Conservation (phyloP, 2,797 vertebrate species). For the Brachyrhaphis roseni region DNA sequence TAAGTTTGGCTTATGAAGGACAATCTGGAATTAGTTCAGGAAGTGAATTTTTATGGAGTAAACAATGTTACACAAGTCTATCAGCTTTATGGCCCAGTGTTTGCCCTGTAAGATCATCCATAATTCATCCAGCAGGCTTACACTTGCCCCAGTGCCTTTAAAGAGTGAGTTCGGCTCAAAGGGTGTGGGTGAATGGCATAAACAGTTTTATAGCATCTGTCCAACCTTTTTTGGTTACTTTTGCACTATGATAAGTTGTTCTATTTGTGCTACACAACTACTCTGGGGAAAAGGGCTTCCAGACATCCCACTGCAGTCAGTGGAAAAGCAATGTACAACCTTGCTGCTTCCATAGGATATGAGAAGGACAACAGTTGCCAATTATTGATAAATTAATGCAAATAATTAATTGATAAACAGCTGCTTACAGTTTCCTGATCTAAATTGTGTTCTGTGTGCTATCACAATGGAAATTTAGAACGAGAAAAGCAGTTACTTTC, state of each 20-base stretch:
- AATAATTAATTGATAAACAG: not conserved
- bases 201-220: conserved; percentile 48
- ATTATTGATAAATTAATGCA: not conserved
- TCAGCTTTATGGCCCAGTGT: conserved; percentile 57
- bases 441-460: not conserved
- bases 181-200: conserved; percentile 50
- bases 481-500: not conserved
- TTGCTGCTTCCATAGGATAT: not conserved
- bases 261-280: not conserved
- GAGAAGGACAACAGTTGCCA: not conserved
- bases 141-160: conserved; percentile 60
- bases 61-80: conserved; percentile 43
- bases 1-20: conserved; percentile 38
- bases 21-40: conserved; percentile 34
- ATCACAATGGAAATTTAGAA: not conserved
- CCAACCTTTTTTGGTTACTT: conserved; percentile 1
- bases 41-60: conserved; percentile 55
- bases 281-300: not conserved
- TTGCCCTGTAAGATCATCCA: conserved; percentile 64
- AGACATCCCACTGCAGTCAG: not conserved
- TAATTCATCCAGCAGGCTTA: conserved; percentile 72
- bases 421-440: not conserved
- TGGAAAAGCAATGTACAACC: not conserved
- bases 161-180: conserved; percentile 45
- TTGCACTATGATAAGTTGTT: not conserved